Base-by-base conservation (phyloP, 2,888 invertebrate species). In the Drosophila mimetica region DNA sequence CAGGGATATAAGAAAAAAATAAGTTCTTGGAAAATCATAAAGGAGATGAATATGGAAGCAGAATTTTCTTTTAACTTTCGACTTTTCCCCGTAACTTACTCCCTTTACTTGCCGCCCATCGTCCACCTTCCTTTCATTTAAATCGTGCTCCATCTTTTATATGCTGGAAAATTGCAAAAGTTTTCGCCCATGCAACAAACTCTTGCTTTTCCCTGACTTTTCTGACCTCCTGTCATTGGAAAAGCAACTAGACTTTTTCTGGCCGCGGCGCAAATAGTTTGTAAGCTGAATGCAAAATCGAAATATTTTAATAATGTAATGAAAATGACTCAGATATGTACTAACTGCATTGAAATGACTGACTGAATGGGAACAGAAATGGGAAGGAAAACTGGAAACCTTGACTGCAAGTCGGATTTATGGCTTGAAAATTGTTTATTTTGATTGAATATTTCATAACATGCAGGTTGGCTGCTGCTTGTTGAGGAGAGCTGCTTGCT, bases 261-360 rank as follows among this genome's bases (percentile, higher is more conserved):
- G 55, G 44, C 47, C 20, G 51, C 41, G 55, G 39, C 41, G 65
- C 64, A 74, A 52, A 61, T 64, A 55, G 58, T 74, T 67, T 55
- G 46, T 63, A 54, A 54, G 71, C 39, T 53, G 52, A 74, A 74
- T 66, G 57, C 57, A 61, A 66, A 59, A 41, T 59, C 66, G 46
- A 81, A 81, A 73, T 74, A 73, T 73, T 82, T 73, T 59, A 73
- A 70, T 77, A 79, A 73, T 76, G 72, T 74, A 77, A 66, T 74
- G 79, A 79, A 70, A 79, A 67, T 66, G 46, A 50, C 73, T 73
- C 18, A 20, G 34, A 41, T 37, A 51, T 53, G 28, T 32, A 16
- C 42, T 30, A 51, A 53, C 39, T 47, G 51, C 8, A 28, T 28
- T 36, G 46, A 46, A 46, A 25, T 47, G 57, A 66, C 25, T 25